Base-by-base conservation (phyloP, 2,113 vertebrate genomes). In the Typhlomys cinereus region DNA sequence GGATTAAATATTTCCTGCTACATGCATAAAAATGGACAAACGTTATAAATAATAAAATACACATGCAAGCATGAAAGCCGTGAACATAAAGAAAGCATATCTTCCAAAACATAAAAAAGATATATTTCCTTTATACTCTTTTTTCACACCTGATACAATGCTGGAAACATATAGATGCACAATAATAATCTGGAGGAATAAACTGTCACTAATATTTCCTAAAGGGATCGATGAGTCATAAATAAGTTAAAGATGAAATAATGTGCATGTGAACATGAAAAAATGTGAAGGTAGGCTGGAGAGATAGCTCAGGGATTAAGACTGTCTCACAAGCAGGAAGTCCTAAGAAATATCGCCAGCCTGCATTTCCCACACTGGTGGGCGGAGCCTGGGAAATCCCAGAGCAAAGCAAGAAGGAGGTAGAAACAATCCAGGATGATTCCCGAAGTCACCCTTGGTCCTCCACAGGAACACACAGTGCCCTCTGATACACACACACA, bases 31-130 rank as follows among this genome's bases (percentile, higher is more conserved):
- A 27, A 87, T 27, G 34, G 69, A n/a, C 7, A 61, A 76, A 88
- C 36, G 76, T 81, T 71, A 50, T 70, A 81, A 93, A 93, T 50
- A 92, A 41, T 52, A 76, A 89, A 39, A 34, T 29, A 62, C 61
- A 81, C 36, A 23, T 34, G n/a, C 15, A 73, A 67, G n/a, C 46
- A 62, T 23, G 57, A 44, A 62, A 95, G 57, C 25, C 70, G 44
- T 82, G 3, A 90, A 88, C 61, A 81, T 21, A 80, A 85, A 83
- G 17, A 85, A n/a, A 88, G 62, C 48, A 36, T 21, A 62, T 59
- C 78, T 73, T 80, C 17, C 29, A 69, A 36, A 48, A 31, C 9
- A 69, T n/a, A 52, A 85, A 76, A 54, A 69, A 71, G 14, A 34
- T 41, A 75, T 23, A 61, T 76, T 15, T 52, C 66, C 27, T 36